Percentiles rank a stretch among this genome's conserved stretches.
phyloP scores from a whole-genome alignment of 2,113 vertebrate genomes.

The Megaleporinus macrocephalus region DNA sequence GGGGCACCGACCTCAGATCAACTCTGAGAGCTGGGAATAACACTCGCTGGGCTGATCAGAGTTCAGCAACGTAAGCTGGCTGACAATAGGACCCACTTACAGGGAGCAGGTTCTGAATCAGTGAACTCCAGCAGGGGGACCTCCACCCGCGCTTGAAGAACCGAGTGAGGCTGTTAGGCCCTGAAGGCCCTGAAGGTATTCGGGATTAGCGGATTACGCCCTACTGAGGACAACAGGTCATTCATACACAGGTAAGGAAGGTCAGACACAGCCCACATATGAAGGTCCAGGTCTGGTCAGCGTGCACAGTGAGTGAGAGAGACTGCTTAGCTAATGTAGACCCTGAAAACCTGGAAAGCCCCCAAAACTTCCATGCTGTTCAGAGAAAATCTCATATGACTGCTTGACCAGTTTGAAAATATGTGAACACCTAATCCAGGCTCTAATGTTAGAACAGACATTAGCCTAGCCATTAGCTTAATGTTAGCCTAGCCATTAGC shows the following conservation, averaged over 20 bases:
- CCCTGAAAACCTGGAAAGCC: no score
- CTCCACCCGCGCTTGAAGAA: not conserved
- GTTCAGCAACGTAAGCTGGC: not conserved
- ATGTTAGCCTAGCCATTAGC: no score
- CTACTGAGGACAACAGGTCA: not conserved
- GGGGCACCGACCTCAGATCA: not conserved
- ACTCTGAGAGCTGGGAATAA: not conserved
- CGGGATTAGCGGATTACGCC: not conserved
- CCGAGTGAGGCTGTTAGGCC: not conserved
- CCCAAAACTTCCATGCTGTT: no score
- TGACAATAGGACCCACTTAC: not conserved
- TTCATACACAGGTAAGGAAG: not conserved
- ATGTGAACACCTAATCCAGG: no score
- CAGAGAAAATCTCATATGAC: no score
- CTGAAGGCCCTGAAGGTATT: not conserved
- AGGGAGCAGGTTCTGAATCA: not conserved
- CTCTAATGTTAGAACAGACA: no score
- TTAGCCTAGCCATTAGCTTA: no score
- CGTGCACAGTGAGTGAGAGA: no score
- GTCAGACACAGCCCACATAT: not conserved
- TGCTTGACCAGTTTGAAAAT: no score
- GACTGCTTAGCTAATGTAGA: no score
- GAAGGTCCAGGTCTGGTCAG: no score
- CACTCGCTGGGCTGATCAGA: not conserved
- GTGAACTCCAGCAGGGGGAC: not conserved